These are phyloP conservation scores for Crotalus viridis DNA, from an alignment of 2,113 vertebrate species.

Conservation along the genomic window DNA sequence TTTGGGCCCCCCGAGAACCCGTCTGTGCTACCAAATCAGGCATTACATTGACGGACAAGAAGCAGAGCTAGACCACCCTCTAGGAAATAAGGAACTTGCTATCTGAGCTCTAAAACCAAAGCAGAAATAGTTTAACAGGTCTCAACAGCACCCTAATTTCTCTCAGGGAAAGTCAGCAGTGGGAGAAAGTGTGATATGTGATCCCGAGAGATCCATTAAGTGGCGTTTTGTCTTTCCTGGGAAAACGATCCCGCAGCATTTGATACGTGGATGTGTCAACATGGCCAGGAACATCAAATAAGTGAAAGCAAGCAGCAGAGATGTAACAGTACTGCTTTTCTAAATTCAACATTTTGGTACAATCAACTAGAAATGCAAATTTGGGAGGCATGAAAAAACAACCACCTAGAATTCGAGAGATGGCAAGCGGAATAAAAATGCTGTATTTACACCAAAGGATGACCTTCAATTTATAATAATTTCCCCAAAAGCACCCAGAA, in stretches of 20 bases:
- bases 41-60: not conserved
- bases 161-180: not conserved
- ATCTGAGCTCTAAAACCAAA: not conserved
- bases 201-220: not conserved
- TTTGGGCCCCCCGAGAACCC: not conserved
- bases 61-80: not conserved
- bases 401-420: not conserved
- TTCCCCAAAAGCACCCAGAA: not conserved
- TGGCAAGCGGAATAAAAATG: rapidly evolving
- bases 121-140: too few relatives aligned
- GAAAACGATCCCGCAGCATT: not conserved
- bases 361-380: not conserved
- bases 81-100: not conserved
- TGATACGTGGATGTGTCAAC: too few relatives aligned
- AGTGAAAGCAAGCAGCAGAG: not conserved
- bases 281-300: not conserved
- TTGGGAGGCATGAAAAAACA: not conserved
- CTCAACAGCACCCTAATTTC: not conserved
- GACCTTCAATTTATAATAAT: not conserved
- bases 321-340: not conserved
- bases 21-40: not conserved
- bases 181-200: not conserved
- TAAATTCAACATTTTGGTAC: not conserved
- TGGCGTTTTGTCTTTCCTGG: not conserved
- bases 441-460: not conserved